A percentile compares a stretch with the other conserved stretches of the same genome.
Conservation (phyloP, 2,888 invertebrate species). For the Drosophila colorata region DNA sequence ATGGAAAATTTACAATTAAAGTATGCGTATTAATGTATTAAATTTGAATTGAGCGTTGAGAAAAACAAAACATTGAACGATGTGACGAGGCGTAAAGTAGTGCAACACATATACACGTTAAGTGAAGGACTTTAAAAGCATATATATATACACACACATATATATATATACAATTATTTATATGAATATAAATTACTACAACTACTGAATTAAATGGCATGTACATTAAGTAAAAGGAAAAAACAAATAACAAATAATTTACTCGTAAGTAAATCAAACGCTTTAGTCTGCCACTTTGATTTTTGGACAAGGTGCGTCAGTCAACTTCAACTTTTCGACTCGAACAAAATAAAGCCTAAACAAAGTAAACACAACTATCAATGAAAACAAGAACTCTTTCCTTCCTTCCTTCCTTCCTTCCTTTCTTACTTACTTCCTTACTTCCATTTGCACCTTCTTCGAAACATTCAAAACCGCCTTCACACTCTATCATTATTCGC, state of each 20-base stretch:
- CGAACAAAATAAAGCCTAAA: conserved; percentile 37
- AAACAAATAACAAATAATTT: conserved; percentile 63
- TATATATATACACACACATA: conserved; percentile 57
- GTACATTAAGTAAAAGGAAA: conserved; percentile 69
- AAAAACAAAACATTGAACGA: conserved; percentile 25
- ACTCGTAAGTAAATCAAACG: conserved; percentile 75
- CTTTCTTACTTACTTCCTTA: background rate
- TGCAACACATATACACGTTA: conserved; percentile 48
- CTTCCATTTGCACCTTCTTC: conserved; percentile 49
- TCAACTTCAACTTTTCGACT: conserved; percentile 67
- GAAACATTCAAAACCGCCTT: conserved; percentile 22
- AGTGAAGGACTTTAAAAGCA: conserved; percentile 72
- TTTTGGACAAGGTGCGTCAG: conserved; percentile 78
- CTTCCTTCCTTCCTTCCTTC: conserved; percentile 20
- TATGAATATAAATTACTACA: conserved; percentile 63
- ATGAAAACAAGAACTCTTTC: conserved; percentile 21
- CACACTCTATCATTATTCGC: conserved; percentile 31
- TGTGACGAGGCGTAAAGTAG: conserved; percentile 22
- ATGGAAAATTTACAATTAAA: conserved; percentile 44
- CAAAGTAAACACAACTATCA: conserved; percentile 33
- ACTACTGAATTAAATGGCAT: conserved; percentile 72
- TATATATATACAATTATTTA: conserved; percentile 63
- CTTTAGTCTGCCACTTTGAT: conserved; percentile 80
- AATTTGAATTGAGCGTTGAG: conserved; percentile 70
- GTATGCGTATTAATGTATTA: conserved; percentile 61